Percentiles rank a stretch among this genome's conserved stretches.
These are phyloP conservation scores for Etia nguti DNA, from an alignment of 2,113 vertebrate species.

Conservation along the genomic window DNA sequence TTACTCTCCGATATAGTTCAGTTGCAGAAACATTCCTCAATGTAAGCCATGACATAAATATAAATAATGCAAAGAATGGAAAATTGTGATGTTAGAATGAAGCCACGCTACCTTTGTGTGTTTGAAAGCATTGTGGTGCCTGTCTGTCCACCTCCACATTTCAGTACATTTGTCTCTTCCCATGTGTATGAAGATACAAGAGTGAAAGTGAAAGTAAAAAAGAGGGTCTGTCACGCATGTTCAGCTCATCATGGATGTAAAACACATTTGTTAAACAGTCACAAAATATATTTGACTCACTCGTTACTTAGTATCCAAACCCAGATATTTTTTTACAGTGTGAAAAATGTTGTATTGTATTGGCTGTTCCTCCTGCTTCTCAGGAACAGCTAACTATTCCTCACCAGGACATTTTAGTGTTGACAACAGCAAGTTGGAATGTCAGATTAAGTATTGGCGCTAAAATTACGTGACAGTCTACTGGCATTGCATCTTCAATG, in stretches of 20 bases:
- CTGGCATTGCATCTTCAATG: neutral
- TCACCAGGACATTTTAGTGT: neutral
- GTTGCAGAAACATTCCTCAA: no score
- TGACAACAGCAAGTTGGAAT: neutral
- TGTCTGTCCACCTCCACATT: neutral
- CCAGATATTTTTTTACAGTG: neutral
- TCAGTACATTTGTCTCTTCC: neutral
- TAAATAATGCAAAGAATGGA: neutral
- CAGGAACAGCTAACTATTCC: neutral
- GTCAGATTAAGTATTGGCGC: neutral
- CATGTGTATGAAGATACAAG: neutral
- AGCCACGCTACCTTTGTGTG: neutral
- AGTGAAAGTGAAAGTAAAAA: neutral
- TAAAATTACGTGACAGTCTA: neutral
- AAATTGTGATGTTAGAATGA: neutral
- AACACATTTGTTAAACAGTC: neutral
- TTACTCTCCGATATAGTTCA: neutral
- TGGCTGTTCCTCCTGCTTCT: neutral
- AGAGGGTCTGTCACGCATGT: accelerated
- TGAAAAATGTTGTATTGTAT: neutral
- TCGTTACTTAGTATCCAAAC: neutral
- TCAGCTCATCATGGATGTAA: neutral
- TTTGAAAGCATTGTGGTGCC: neutral
- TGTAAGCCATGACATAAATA: neutral
- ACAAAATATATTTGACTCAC: neutral